Evolutionary conservation across 1,140 invertebrate species (phyloP), one percentile per base, ranked within the genome.

Genomic region (Uloborus diversus): DNA sequence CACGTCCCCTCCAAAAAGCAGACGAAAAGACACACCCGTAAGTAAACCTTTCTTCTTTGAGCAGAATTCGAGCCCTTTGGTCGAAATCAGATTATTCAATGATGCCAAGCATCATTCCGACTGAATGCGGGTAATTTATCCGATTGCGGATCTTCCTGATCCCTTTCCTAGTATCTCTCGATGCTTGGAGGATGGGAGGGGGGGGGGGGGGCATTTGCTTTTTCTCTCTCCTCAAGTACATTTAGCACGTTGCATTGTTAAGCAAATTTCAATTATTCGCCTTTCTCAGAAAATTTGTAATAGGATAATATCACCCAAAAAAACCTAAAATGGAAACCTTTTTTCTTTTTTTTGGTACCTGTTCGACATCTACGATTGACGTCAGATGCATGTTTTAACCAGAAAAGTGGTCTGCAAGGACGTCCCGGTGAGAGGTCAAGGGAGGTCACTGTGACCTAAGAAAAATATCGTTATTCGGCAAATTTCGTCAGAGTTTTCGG

Each of bases 71-170:
- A 66, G 64, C 35, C 37, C 64, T 66, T 66, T 66, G 64, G 37
- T 66, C 25, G 27, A 49, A 66, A 66, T 66, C 64, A 66, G 42
- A 66, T 66, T 66, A 66, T 66, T 49, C 30, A n/a, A n/a, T n/a
- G 42, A 11, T 30, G 64, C 49, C 49, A 13, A 42, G 64, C 64
- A 66, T 47, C 64, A 25, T 32, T 66, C 64, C 30, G n/a, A 9
- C 35, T 25, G 30, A 49, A 66, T 66, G 64, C 37, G 42, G 64
- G 64, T 66, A 66, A 66, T 66, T 66, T 66, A 66, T 66, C 64
- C 64, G 47, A 49, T 66, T 35, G 47, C 37, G 37, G 23, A 28
- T 66, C 64, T 66, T 66, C 42, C 64, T 66, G 64, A 49, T 49
- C 42, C 64, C 7, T 30, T 42, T 35, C 27, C 37, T 42, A 13